Base-by-base conservation (phyloP, 2,797 vertebrate genomes). In the Labroides dimidiatus region DNA sequence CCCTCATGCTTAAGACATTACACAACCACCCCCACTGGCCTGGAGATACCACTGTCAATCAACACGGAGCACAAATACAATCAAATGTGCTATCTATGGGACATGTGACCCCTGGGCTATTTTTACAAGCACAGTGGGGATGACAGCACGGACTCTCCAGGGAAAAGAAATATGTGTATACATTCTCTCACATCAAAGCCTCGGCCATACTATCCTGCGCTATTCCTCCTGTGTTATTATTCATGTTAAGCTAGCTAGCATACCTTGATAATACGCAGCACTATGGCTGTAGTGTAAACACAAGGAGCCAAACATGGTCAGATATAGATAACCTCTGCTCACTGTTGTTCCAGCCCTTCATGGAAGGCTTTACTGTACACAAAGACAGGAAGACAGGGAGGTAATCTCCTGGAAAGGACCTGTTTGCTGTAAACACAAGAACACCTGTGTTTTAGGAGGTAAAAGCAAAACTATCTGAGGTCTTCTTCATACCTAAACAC, bases 81-180 rank as follows among this genome's bases (percentile, higher is more conserved):
- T 90, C 84, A 78, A 86, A 88, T 70, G 75, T 37, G 43, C 81
- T 93, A 91, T 93, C 91, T 91, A 47, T 74, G 70, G 73, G 77
- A 77, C 88, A 87, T 85, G 79, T 89, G 89, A 91, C 91, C 89
- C 63, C 43, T 60, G 75, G 70, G 88, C 89, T 93, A 93, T 91
- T 92, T 94, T 91, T 91, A 87, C 72, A 69, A 43, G 75, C 65
- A 61, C 66, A 59, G 57, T 76, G 36, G 77, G 79, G 81, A 90
- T 86, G 90, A 92, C 91, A 82, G 90, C 89, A 87, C 75, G 74
- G 74, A 66, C 77, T 75, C 81, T 77, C 77, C 17, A 41, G 71
- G 52, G 75, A 78, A 70, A 79, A 84, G 12, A 81, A 72, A 73
- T 83, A 78, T 70, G 61, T 64, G 68, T 67, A 58, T 70, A 73